Conservation (phyloP, 1,140 invertebrate species). For the Philopotamus ludificatus region DNA sequence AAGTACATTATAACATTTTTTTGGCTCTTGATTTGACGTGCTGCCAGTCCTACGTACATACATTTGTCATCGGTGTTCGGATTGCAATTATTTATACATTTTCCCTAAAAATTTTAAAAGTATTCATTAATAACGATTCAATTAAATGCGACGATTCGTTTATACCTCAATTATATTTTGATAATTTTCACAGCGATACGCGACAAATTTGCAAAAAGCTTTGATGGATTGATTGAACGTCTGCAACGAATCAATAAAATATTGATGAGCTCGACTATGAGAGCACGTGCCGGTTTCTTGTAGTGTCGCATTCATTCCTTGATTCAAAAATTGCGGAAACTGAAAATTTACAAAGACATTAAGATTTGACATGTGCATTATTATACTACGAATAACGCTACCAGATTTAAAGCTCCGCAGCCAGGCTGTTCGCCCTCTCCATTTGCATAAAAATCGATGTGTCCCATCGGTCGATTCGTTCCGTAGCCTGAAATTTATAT, state of each 20-base stretch:
- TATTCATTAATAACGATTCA: background rate
- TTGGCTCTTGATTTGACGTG: constrained; percentile 9
- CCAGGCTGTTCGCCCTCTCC: constrained; percentile 30
- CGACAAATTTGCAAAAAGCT: constrained; percentile 19
- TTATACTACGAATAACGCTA: background rate
- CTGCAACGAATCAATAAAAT: constrained; percentile 31
- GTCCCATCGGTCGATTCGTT: constrained; percentile 32
- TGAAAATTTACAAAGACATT: constrained; percentile 10
- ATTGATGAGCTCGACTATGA: constrained; percentile 30
- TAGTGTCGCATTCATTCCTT: constrained; percentile 29
- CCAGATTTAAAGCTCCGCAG: constrained; percentile 31
- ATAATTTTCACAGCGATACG: constrained; percentile 24
- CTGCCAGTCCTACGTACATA: constrained; percentile 26
- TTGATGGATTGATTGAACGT: constrained; percentile 1
- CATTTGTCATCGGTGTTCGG: constrained; percentile 19
- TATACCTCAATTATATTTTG: constrained; percentile 26
- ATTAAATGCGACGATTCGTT: background rate
- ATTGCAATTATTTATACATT: constrained; percentile 30
- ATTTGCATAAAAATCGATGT: constrained; percentile 36
- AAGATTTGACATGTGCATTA: background rate
- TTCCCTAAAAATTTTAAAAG: constrained; percentile 20
- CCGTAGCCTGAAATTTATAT: constrained; percentile 24
- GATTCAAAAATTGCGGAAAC: constrained; percentile 30
- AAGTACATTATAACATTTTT: constrained; percentile 32
- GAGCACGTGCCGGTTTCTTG: constrained; percentile 29